These are phyloP conservation scores for Nomada ferruginata DNA, from an alignment of 2,888 invertebrate species.

Conservation along the genomic window DNA sequence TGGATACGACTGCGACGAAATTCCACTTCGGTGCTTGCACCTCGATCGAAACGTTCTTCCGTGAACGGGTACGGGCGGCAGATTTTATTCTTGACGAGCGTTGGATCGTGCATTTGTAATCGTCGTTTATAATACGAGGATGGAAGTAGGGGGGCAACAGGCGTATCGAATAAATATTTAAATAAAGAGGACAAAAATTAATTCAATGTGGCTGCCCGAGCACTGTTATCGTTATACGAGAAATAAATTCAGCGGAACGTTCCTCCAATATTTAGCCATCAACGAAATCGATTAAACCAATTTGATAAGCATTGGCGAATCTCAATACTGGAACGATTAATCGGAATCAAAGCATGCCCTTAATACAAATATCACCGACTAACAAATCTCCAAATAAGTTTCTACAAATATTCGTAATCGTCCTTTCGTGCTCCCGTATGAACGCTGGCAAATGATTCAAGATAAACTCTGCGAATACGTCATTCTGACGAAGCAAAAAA, in stretches of 20 bases:
- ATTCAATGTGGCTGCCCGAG: not conserved
- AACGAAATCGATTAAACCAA: not conserved
- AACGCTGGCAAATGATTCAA: not conserved
- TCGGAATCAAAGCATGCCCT: not conserved
- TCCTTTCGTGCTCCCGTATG: too few relatives aligned
- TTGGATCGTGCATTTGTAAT: too few relatives aligned
- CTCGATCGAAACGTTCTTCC: not conserved
- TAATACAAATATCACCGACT: not conserved
- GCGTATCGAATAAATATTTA: too few relatives aligned
- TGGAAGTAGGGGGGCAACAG: too few relatives aligned
- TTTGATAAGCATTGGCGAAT: not conserved
- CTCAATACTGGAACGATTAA: not conserved
- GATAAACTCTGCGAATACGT: not conserved
- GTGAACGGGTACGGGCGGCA: not conserved
- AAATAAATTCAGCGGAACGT: not conserved
- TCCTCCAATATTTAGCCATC: not conserved
- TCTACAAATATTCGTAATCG: not conserved
- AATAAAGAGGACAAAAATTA: not conserved
- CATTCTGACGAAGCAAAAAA: not conserved
- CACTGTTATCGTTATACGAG: not conserved
- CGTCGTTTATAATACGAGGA: too few relatives aligned
- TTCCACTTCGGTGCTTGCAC: not conserved
- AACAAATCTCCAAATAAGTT: not conserved
- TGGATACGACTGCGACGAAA: not conserved
- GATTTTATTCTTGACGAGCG: not conserved